Base-by-base conservation (phyloP, 2,797 vertebrate species). In the Anabacerthia variegaticeps region DNA sequence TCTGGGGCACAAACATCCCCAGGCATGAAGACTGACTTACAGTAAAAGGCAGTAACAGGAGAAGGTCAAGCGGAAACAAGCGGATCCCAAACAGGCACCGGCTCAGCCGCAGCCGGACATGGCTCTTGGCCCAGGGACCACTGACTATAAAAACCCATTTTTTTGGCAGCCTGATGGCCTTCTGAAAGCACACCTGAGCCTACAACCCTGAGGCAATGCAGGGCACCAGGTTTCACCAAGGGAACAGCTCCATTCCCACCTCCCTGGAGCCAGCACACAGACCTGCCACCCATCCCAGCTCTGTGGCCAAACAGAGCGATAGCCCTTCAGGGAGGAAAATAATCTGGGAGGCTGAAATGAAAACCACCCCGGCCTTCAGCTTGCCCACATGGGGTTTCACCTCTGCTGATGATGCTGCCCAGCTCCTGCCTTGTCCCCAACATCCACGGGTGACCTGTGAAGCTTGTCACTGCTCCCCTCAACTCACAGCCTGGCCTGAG, bases 1-100 rank as follows among this genome's bases (percentile, higher is more conserved):
- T 80, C 41, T 17, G 44, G 37, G 55, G 74, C 27, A 91, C 49
- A 59, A 77, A 37, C 71, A 28, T n/a, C 62, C 27, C 30, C 0
- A 0, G 56, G n/a, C 65, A 88, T 0, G 15, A 55, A 55, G 72
- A 51, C 46, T 43, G 32, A 68, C 14, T 85, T 32, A 85, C 0
- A 2, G 85, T 61, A 41, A 76, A 58, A 76, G 56, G 61, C 62
- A 55, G 80, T 85, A 91, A 88, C 20, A 32, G 66, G 91, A 93
- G 88, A 93, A 95, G 76, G 91, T 85, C 66, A 78, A 46, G 85
- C 28, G 43, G 91, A 88, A 95, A 82, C 84, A 55, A 65, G 52
- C 0, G 0, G 54, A 75, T 90, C 58, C n/a, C 10, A 3, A 66
- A 71, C 9, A n/a, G n/a, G 55, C 54, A 22, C 7, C 19, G 32